Percentiles rank a stretch among this genome's conserved stretches.
These are phyloP conservation scores for Acanthoscelides obtectus DNA, from an alignment of 2,888 invertebrate genomes.

Conservation along the genomic window DNA sequence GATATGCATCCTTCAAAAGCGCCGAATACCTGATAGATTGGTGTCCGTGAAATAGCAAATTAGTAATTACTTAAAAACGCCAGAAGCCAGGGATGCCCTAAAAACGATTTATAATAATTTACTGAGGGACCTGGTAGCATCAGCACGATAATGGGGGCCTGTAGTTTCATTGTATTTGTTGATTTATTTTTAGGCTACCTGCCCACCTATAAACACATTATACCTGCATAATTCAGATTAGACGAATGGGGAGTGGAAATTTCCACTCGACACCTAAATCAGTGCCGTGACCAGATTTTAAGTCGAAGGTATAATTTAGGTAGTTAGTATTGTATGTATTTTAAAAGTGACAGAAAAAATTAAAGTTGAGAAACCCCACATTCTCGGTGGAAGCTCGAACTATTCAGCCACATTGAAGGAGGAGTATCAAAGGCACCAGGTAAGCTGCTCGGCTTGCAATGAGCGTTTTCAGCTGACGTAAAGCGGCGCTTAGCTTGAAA, in stretches of 20 bases:
- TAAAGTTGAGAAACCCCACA: too few relatives aligned
- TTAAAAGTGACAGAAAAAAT: too few relatives aligned
- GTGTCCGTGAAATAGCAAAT: not conserved
- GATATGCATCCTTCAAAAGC: too few relatives aligned
- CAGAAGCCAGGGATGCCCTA: not conserved
- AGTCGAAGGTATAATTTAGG: too few relatives aligned
- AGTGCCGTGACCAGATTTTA: not conserved
- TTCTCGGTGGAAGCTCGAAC: too few relatives aligned
- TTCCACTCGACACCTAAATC: constrained; percentile 6
- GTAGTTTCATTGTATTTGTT: not conserved
- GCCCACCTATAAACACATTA: not conserved
- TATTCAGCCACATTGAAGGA: too few relatives aligned
- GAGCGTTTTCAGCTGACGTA: too few relatives aligned
- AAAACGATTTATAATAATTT: not conserved
- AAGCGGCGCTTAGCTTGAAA: too few relatives aligned
- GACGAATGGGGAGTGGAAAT: constrained; percentile 6
- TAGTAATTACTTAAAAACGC: not conserved
- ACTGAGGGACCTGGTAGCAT: not conserved
- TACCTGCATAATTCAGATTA: not conserved
- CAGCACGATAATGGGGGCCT: not conserved
- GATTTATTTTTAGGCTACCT: not conserved
- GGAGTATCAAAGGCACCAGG: too few relatives aligned
- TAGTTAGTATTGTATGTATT: too few relatives aligned
- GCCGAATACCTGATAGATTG: not conserved
- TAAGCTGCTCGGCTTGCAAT: too few relatives aligned